Evolutionary conservation across 1,140 invertebrate genomes (phyloP).

Genomic region (Saccostrea echinata): DNA sequence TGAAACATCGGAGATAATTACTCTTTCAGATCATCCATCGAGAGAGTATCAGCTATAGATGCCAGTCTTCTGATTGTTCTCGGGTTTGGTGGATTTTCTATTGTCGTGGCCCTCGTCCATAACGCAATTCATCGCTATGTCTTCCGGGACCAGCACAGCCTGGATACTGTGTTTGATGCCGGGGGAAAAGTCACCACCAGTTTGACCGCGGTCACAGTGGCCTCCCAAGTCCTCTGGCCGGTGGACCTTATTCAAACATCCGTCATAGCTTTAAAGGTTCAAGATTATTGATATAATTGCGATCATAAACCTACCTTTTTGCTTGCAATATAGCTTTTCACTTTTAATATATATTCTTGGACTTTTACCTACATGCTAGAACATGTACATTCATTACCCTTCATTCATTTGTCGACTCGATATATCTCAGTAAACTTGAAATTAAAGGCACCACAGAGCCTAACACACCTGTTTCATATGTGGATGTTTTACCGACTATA

Average conservation of each 20-base stretch:
- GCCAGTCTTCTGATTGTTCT: constrained; percentile 50
- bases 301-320: no score
- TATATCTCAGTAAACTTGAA: no score
- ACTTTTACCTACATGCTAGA: no score
- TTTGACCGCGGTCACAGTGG: constrained; percentile 57
- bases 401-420: no score
- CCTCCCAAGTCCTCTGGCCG: constrained; percentile 59
- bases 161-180: constrained; percentile 75
- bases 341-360: no score
- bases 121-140: constrained; percentile 54
- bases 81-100: constrained; percentile 59
- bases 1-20: no score
- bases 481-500: no score
- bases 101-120: constrained; percentile 49
- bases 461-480: no score
- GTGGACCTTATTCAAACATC: constrained; percentile 57
- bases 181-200: constrained; percentile 65
- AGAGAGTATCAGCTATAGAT: constrained; percentile 3
- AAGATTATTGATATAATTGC: neutral
- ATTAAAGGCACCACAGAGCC: no score
- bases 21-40: neutral
- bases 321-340: no score
- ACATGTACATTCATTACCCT: no score
- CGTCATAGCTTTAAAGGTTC: constrained; percentile 54
- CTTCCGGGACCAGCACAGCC: constrained; percentile 55